phyloP scores from a whole-genome alignment of 2,113 vertebrate genomes.

The Forbesichthys agassizii region DNA sequence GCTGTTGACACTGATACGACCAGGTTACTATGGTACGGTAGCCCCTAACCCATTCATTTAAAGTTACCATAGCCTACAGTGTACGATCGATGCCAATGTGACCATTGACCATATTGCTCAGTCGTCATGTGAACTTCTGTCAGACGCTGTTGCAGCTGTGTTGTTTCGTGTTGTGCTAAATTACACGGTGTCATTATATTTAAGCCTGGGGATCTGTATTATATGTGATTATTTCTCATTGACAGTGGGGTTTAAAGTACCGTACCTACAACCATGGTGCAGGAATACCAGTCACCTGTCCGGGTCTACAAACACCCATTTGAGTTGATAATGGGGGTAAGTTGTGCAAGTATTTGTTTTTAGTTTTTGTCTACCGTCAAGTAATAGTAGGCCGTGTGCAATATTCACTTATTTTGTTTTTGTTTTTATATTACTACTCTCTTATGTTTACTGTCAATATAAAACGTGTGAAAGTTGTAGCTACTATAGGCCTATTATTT shows the following conservation, averaged over 20 bases:
- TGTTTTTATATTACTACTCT: too few relatives aligned
- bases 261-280: conserved; percentile 83
- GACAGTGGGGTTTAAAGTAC: conserved; percentile 3
- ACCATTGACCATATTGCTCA: conserved; percentile 7
- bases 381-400: too few relatives aligned
- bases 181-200: background rate
- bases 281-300: conserved; percentile 95
- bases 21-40: too few relatives aligned
- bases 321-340: conserved; percentile 96
- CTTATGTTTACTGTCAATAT: too few relatives aligned
- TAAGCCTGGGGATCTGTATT: background rate
- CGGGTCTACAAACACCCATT: conserved; percentile 95
- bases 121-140: conserved; percentile 5
- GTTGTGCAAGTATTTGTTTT: conserved; percentile 54
- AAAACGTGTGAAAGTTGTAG: too few relatives aligned
- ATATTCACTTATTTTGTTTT: too few relatives aligned
- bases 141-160: background rate
- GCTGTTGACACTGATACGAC: too few relatives aligned
- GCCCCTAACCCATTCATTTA: too few relatives aligned
- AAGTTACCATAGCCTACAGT: too few relatives aligned
- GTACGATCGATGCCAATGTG: background rate
- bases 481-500: too few relatives aligned
- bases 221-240: conserved; percentile 12
- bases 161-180: background rate
- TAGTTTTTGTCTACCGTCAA: background rate